Conservation (phyloP, 2,113 vertebrate species). For the Abramis brama region DNA sequence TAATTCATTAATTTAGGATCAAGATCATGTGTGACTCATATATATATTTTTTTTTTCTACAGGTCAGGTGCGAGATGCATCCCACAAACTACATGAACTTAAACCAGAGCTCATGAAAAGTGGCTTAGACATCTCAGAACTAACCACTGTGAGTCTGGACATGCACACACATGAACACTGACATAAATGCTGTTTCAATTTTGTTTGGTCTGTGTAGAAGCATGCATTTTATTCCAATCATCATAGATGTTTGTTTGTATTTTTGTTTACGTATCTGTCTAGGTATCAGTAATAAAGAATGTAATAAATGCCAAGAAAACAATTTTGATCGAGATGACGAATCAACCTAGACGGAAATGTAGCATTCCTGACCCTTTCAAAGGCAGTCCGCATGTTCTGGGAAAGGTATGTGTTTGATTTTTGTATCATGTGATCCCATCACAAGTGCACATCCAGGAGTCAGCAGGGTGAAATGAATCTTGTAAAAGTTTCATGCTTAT, state of each 20-base stretch:
- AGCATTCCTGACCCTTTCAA: slow-evolving; percentile 76
- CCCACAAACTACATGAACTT: slow-evolving; percentile 71
- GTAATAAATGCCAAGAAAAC: slow-evolving; percentile 71
- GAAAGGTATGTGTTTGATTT: slow-evolving; percentile 80
- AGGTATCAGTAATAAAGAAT: slow-evolving; percentile 76
- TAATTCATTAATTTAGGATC: not conserved
- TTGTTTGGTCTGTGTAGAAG: not conserved
- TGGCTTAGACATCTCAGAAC: slow-evolving; percentile 68
- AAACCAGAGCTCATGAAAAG: slow-evolving; percentile 71
- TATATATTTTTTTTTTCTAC: slow-evolving; percentile 54
- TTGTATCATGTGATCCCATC: not conserved
- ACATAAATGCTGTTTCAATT: not conserved
- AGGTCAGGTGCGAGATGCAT: slow-evolving; percentile 75
- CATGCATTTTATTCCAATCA: not conserved
- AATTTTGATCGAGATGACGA: slow-evolving; percentile 71
- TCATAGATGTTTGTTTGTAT: not conserved
- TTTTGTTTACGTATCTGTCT: slow-evolving; percentile 52
- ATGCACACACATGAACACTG: not conserved
- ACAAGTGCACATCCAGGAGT: not conserved
- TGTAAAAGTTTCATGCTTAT: not conserved
- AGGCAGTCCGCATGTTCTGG: slow-evolving; percentile 82
- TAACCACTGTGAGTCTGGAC: slow-evolving; percentile 71
- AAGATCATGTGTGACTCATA: not conserved
- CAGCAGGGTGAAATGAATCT: not conserved
- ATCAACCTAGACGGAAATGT: slow-evolving; percentile 78